Conservation (phyloP, 1,140 invertebrate species). For the Leptopilina boulardi region DNA sequence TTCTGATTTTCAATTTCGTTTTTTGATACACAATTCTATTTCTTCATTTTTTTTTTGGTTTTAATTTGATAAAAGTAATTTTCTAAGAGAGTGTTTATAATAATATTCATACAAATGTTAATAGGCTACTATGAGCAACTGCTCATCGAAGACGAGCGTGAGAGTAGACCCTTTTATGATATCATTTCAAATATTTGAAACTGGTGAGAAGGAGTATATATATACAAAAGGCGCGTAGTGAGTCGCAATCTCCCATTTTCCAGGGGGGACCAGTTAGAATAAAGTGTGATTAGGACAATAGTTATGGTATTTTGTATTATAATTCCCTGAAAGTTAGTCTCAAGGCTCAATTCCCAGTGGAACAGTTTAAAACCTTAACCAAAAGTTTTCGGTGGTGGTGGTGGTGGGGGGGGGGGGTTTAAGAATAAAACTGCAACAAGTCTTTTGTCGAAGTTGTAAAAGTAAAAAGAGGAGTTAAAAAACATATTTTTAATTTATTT, state of each 20-base stretch:
- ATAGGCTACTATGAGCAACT: background rate
- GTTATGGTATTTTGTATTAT: constrained; percentile 75
- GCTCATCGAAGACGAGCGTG: constrained; percentile 61
- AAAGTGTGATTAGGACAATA: constrained; percentile 75
- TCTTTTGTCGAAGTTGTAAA: constrained; percentile 28
- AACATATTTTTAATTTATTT: no score
- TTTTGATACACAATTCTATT: background rate
- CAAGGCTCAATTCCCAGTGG: constrained; percentile 60
- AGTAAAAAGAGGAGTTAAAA: no score
- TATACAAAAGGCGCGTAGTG: constrained; percentile 50
- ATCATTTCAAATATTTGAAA: no score
- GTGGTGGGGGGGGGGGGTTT: no score
- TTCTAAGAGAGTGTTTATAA: no score
- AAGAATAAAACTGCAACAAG: constrained; percentile 52
- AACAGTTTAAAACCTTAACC: constrained; percentile 66
- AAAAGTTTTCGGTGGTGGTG: no score
- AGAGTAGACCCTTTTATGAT: background rate
- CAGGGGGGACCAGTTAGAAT: constrained; percentile 71
- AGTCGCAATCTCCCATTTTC: constrained; percentile 68
- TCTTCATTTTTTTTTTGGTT: no score
- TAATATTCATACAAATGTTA: no score
- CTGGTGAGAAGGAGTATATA: no score
- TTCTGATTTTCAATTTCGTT: background rate
- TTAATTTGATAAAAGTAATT: no score
- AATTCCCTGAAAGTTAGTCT: constrained; percentile 70